Percentiles rank a stretch among this genome's conserved stretches.
These are phyloP conservation scores for Anguilla megastoma DNA, from an alignment of 2,797 vertebrate genomes.

Conservation along the genomic window DNA sequence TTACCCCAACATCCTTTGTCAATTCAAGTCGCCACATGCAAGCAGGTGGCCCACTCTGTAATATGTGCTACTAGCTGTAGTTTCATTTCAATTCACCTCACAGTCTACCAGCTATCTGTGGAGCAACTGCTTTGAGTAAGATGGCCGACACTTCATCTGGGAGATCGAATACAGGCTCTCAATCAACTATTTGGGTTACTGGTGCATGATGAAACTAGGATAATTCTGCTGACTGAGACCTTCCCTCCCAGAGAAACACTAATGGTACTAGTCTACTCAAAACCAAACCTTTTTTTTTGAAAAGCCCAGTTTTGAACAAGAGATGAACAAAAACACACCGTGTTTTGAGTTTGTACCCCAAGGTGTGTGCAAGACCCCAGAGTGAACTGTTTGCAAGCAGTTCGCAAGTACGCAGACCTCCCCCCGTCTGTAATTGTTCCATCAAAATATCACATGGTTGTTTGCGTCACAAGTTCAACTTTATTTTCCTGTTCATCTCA, in stretches of 20 bases:
- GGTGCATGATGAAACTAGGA: background rate
- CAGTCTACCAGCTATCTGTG: background rate
- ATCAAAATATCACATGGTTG: no score
- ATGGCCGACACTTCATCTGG: background rate
- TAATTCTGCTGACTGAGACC: background rate
- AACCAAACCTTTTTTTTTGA: no score
- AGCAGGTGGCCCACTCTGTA: background rate
- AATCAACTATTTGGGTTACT: background rate
- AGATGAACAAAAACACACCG: no score
- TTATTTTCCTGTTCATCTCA: no score
- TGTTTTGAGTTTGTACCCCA: no score
- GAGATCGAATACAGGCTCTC: background rate
- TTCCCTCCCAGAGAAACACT: background rate
- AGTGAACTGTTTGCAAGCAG: no score
- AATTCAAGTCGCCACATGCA: background rate
- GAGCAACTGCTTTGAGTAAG: background rate
- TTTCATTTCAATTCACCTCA: background rate
- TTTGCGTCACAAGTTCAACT: no score
- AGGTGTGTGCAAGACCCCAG: no score
- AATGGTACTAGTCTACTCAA: background rate
- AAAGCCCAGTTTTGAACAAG: no score
- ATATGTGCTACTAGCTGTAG: background rate
- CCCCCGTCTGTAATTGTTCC: no score
- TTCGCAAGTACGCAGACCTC: no score
- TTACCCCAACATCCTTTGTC: background rate